These are phyloP conservation scores for Trididemnum miniatum DNA, from an alignment of 23 tunicate genomes.

Conservation along the genomic window DNA sequence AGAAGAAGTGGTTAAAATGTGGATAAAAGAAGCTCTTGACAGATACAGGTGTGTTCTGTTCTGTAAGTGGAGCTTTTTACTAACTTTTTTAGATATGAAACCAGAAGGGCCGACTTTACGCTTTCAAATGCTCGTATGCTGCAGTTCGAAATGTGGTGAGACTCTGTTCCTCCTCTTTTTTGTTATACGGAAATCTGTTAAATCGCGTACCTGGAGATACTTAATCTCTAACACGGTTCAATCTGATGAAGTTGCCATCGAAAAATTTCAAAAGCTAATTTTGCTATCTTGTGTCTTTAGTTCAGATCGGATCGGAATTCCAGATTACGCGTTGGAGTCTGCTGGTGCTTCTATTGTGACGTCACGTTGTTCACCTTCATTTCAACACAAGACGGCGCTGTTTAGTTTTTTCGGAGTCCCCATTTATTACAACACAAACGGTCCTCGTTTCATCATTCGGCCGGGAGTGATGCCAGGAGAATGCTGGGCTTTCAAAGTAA, in stretches of 20 bases:
- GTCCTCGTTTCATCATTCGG: conserved; percentile 82
- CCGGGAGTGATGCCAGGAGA: conserved; percentile 92
- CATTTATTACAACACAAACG: conserved; percentile 74
- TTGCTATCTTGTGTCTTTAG: too few relatives aligned
- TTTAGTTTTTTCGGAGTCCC: conserved; percentile 85
- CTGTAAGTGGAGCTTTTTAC: too few relatives aligned
- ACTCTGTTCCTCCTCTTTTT: too few relatives aligned
- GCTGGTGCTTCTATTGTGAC: conserved; percentile 77
- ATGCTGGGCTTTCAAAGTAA: conserved; percentile 95
- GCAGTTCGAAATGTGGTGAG: too few relatives aligned
- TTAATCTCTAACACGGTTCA: too few relatives aligned
- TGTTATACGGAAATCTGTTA: too few relatives aligned
- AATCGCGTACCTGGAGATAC: too few relatives aligned
- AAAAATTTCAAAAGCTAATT: too few relatives aligned
- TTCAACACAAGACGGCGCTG: conserved; percentile 56
- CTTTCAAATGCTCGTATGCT: too few relatives aligned
- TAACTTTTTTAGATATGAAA: too few relatives aligned
- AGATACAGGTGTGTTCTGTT: conserved; percentile 73
- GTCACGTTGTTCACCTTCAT: conserved; percentile 64
- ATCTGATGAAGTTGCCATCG: too few relatives aligned
- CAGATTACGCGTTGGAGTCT: conserved; percentile 91
- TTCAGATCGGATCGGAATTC: conserved; percentile 77
- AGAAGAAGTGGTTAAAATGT: conserved; percentile 49
- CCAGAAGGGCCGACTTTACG: too few relatives aligned
- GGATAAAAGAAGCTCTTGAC: conserved; percentile 64